phyloP scores from a whole-genome alignment of 2,113 vertebrate genomes.

The Desmodus rotundus region DNA sequence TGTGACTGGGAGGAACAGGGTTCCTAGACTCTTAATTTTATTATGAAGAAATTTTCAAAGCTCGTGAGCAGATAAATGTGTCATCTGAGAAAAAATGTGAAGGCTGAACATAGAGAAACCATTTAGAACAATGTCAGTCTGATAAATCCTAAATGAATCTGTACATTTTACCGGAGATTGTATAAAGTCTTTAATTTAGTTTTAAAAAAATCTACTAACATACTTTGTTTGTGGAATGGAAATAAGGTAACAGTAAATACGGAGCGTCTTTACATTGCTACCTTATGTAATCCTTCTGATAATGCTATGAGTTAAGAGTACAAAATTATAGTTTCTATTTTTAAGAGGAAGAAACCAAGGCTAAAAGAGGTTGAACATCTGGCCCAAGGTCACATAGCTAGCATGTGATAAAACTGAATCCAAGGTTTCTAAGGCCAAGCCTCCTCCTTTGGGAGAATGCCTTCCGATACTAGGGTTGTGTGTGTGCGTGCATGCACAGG shows the following conservation, averaged over 20 bases:
- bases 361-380: constrained; percentile 1
- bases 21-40: constrained; percentile 10
- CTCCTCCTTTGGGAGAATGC: background rate
- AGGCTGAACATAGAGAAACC: background rate
- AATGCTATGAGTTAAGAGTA: background rate
- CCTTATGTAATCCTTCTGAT: background rate
- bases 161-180: background rate
- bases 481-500: background rate
- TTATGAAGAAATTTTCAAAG: constrained; percentile 27
- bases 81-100: background rate
- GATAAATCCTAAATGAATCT: constrained; percentile 19
- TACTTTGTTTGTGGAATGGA: background rate
- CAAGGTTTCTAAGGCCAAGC: background rate
- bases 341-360: background rate
- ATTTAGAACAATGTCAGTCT: constrained; percentile 1
- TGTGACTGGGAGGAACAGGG: background rate
- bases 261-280: background rate
- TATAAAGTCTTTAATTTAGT: background rate
- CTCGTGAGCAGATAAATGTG: background rate
- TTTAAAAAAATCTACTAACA: background rate
- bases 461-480: background rate
- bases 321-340: constrained; percentile 35
- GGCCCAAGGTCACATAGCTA: background rate
- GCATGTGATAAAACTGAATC: background rate
- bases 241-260: background rate